These are phyloP conservation scores for Theodoxus fluviatilis DNA, from an alignment of 2,888 invertebrate genomes.

Conservation along the genomic window DNA sequence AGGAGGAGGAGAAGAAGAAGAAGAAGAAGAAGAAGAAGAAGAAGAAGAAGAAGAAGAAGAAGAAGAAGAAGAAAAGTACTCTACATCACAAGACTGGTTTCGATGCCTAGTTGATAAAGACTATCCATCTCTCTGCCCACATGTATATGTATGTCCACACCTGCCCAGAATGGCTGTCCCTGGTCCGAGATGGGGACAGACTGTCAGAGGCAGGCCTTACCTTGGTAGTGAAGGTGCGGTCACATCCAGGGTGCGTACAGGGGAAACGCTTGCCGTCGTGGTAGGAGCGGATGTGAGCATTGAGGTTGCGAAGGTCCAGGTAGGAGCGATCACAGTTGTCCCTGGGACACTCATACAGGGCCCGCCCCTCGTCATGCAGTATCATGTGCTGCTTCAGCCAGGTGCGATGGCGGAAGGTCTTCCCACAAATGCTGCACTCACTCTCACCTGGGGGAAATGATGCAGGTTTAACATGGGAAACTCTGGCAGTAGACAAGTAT, in stretches of 20 bases:
- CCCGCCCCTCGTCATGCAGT: constrained; percentile 36
- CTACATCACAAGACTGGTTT: too few species aligned
- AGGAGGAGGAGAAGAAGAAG: constrained; percentile 20
- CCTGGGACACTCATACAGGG: constrained; percentile 42
- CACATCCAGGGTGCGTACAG: constrained; percentile 44
- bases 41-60: constrained; percentile 23
- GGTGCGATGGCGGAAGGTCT: constrained; percentile 39
- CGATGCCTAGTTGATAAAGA: too few species aligned
- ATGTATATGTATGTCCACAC: too few species aligned
- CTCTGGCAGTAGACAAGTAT: background rate
- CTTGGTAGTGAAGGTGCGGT: constrained; percentile 44
- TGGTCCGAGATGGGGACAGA: background rate
- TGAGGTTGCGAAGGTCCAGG: constrained; percentile 44
- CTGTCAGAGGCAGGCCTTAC: constrained; percentile 38
- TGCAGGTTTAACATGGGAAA: too few species aligned
- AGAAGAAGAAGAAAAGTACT: constrained; percentile 18
- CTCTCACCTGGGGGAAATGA: constrained; percentile 30
- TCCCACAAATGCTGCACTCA: constrained; percentile 41
- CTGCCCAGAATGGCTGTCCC: background rate
- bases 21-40: constrained; percentile 23
- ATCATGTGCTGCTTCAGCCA: constrained; percentile 42
- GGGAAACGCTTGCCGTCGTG: constrained; percentile 44
- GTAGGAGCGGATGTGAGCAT: constrained; percentile 45
- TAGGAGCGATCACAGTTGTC: constrained; percentile 47
- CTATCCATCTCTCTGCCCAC: too few species aligned